A percentile compares a stretch with the other conserved stretches of the same genome.
Evolutionary conservation across 2,888 invertebrate species (phyloP).

Genomic region (Candidula unifasciata): DNA sequence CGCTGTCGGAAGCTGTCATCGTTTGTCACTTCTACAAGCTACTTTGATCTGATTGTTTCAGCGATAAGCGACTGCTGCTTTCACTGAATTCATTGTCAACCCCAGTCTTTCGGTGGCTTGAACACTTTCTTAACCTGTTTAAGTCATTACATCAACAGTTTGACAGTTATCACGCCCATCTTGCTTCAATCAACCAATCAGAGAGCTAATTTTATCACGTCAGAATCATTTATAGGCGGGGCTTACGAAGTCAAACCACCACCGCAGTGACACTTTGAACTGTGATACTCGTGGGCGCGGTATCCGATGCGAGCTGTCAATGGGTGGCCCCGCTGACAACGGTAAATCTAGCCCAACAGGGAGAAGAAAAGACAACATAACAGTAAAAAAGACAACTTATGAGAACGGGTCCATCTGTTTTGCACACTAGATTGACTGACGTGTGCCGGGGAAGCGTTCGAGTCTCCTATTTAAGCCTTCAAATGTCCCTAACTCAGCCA

Average conservation of each 20-base stretch:
- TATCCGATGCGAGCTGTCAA: neutral
- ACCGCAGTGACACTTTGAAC: no score
- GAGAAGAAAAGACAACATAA: conserved; percentile 6
- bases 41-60: neutral
- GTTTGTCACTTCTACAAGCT: neutral
- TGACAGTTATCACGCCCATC: neutral
- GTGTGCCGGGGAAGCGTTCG: conserved; percentile 1
- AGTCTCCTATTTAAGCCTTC: conserved; percentile 38
- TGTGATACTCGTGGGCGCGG: no score
- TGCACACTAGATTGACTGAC: conserved; percentile 20
- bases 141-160: neutral
- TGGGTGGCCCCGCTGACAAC: neutral
- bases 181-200: neutral
- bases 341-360: neutral
- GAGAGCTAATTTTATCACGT: neutral
- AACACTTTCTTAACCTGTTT: neutral
- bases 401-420: conserved; percentile 48
- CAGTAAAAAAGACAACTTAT: conserved; percentile 37
- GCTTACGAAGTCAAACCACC: neutral
- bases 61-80: conserved; percentile 19
- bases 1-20: neutral
- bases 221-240: neutral
- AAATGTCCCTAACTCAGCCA: neutral
- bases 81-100: neutral
- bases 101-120: neutral